Evolutionary conservation across 2,113 vertebrate genomes (phyloP), one percentile per base, ranked within the genome.

Genomic region (Pseudopipra pipra): DNA sequence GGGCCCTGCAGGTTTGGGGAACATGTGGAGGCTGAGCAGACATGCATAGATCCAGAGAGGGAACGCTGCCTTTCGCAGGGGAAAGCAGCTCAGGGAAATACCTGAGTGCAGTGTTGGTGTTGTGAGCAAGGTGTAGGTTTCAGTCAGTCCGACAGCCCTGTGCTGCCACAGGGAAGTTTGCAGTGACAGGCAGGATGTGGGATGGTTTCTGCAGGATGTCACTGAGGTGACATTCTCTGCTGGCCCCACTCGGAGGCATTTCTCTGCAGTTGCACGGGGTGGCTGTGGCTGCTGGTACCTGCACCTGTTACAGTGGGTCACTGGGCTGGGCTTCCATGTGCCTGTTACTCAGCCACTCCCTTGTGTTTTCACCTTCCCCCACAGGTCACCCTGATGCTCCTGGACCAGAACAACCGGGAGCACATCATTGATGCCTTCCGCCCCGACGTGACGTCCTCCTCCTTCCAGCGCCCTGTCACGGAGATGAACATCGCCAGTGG

Each of bases 401-500:
- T 99, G 63, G 99, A 99, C 87, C 99, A 99, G 98, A 99, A 99
- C 97, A 99, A 99, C 96, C 98, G 99, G 49, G 99, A 99, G 92
- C 99, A 99, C 31, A 98, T 99, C 39, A 99, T 99, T 0, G 99
- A 99, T 0, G 99, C 99, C 30, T 99, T 99, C 96, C 98, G 99
- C 4, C 99, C 99, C 0, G 99, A 99, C 0, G 98, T 99, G 59
- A 98, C 97, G 0, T 99, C 99, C 11, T 98, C 98, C 1, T 99
- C 99, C 51, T 99, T 99, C 96, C 99, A 99, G 98, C 97, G 98
- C 54, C 99, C 99, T 0, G 91, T 99, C 95, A 98, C 98, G 0
- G 99, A 99, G 77, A 99, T 99, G 99, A 99, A 99, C 97, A 99
- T 99, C 2, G 99, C 99, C 94, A 99, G 99, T 0, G 99, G 99